phyloP scores from a whole-genome alignment of 2,113 vertebrate genomes.

The Ammodramus savannarum region DNA sequence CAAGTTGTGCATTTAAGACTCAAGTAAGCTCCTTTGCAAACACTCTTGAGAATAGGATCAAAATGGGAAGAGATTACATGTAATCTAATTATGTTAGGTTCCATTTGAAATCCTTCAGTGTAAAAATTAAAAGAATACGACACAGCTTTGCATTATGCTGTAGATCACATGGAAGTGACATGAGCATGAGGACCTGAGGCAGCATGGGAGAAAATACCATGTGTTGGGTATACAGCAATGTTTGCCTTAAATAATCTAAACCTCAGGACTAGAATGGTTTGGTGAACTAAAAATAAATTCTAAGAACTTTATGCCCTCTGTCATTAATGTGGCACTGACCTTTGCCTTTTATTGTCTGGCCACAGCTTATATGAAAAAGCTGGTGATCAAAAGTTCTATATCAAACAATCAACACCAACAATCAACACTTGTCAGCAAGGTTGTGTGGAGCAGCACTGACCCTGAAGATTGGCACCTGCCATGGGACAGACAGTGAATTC shows the following conservation, averaged over 20 bases:
- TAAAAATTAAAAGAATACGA: slow-evolving; percentile 55
- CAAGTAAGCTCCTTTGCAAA: slow-evolving; percentile 61
- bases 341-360: background rate
- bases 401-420: background rate
- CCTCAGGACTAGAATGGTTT: background rate
- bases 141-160: background rate
- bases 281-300: slow-evolving; percentile 36
- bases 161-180: background rate
- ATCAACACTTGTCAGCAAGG: background rate
- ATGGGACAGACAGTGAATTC: background rate
- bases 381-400: background rate
- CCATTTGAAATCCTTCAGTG: slow-evolving; percentile 37
- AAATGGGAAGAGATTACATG: slow-evolving; percentile 65
- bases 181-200: background rate
- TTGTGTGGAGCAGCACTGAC: background rate
- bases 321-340: background rate
- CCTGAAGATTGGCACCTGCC: background rate
- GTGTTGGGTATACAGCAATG: accelerated
- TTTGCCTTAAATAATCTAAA: background rate
- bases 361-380: background rate
- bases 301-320: slow-evolving; percentile 13
- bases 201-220: background rate
- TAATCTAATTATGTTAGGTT: slow-evolving; percentile 59
- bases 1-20: slow-evolving; percentile 55
- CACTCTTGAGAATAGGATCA: slow-evolving; percentile 51